Conservation (phyloP, 2,797 vertebrate species). For the Eulemur rubriventer region DNA sequence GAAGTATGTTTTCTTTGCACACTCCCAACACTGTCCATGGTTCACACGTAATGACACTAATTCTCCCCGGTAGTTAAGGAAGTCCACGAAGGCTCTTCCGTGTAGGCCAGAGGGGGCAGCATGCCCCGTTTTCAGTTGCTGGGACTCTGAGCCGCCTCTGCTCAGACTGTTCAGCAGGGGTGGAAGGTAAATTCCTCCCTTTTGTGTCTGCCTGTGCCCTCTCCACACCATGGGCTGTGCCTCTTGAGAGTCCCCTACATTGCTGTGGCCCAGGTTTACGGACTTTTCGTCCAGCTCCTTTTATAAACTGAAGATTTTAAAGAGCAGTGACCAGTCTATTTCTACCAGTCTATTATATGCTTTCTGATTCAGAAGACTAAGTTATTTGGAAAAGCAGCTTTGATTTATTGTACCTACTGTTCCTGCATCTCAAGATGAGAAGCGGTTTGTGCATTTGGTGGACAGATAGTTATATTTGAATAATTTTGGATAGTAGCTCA, state of each 20-base stretch:
- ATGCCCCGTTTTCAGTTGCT: not conserved
- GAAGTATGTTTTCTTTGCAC: not conserved
- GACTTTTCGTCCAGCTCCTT: not conserved
- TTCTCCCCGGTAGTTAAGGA: not conserved
- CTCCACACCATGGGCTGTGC: not conserved
- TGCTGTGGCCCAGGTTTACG: not conserved
- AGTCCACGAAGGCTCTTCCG: not conserved
- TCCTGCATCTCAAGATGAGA: not conserved
- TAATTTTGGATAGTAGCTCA: not conserved
- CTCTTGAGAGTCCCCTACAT: not conserved
- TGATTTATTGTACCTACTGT: not conserved
- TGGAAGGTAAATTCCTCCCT: not conserved
- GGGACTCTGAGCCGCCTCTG: not conserved
- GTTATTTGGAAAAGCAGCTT: not conserved
- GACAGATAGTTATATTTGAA: not conserved
- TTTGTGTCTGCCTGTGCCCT: not conserved
- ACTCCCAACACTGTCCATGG: not conserved
- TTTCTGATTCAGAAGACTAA: constrained; percentile 23
- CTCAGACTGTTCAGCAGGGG: not conserved
- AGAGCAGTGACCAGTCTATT: not conserved
- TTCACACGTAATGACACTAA: not conserved
- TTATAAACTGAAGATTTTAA: not conserved
- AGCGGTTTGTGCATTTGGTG: not conserved
- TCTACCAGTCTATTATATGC: not conserved
- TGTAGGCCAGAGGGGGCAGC: not conserved